A percentile compares a stretch with the other conserved stretches of the same genome.
phyloP scores from a whole-genome alignment of 2,888 invertebrate genomes.

The Campoplex nolae region DNA sequence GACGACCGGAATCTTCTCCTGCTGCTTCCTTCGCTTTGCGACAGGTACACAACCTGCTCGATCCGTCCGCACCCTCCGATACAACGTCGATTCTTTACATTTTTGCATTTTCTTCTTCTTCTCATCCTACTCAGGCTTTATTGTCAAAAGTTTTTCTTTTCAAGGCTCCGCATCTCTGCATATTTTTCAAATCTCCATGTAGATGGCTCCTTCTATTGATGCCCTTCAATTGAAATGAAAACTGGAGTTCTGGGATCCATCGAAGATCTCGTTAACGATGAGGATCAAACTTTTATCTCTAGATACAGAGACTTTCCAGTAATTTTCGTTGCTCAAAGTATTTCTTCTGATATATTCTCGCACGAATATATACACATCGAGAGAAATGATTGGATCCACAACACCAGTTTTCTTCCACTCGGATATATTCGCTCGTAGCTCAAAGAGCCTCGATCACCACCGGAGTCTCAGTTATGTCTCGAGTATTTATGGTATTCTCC shows the following conservation, averaged over 20 bases:
- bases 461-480: neutral
- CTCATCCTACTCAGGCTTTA: neutral
- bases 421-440: neutral
- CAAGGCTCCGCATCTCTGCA: neutral
- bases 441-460: neutral
- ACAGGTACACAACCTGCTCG: slow-evolving; percentile 61
- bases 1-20: slow-evolving; percentile 32
- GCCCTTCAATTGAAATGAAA: too few species aligned
- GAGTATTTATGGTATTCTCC: neutral
- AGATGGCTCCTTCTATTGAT: neutral
- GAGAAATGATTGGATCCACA: neutral
- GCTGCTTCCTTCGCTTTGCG: slow-evolving; percentile 36
- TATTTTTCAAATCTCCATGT: neutral
- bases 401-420: neutral
- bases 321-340: too few species aligned
- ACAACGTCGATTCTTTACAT: neutral
- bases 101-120: neutral
- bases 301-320: too few species aligned
- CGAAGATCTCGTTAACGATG: too few species aligned
- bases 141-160: neutral
- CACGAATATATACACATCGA: neutral
- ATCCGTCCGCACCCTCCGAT: slow-evolving; percentile 32
- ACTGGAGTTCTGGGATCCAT: too few species aligned
- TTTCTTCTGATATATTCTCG: neutral
- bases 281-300: too few species aligned